Percentiles rank a stretch among this genome's conserved stretches.
Evolutionary conservation across 2,113 vertebrate genomes (phyloP).

Genomic region (Rhombomys opimus): DNA sequence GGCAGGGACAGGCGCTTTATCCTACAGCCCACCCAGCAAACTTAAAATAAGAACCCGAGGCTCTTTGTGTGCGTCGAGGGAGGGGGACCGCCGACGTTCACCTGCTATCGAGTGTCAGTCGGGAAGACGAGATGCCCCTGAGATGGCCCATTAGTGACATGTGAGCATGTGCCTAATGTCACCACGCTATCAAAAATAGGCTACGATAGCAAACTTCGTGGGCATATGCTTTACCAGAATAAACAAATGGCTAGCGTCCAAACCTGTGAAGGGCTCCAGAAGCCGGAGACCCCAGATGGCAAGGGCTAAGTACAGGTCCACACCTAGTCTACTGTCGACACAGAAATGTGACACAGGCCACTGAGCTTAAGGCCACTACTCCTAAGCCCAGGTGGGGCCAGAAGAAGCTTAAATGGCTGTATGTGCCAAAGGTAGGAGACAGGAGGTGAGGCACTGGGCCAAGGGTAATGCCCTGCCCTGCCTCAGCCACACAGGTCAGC

Average conservation of each 20-base stretch:
- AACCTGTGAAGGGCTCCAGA: background rate
- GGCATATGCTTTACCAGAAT: background rate
- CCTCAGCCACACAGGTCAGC: background rate
- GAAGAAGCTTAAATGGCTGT: background rate
- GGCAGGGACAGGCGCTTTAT: no score
- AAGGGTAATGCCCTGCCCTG: background rate
- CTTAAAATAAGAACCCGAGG: background rate
- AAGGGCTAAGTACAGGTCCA: rapidly evolving
- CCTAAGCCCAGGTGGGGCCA: background rate
- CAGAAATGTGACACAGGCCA: background rate
- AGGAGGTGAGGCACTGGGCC: background rate
- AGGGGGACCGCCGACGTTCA: no score
- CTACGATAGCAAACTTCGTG: background rate
- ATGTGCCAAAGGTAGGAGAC: background rate
- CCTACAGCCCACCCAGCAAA: background rate
- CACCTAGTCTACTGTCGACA: background rate
- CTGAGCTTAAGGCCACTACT: background rate
- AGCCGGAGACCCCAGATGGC: background rate
- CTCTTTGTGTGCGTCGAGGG: background rate
- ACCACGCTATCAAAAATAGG: background rate
- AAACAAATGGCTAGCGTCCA: background rate
- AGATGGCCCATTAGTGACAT: rapidly evolving
- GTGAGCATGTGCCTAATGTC: background rate
- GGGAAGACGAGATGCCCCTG: background rate
- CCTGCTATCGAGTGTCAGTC: rapidly evolving